Percentiles rank a stretch among this genome's conserved stretches.
Conservation (phyloP, 1,140 invertebrate genomes). For the Pseudoatta argentina region DNA sequence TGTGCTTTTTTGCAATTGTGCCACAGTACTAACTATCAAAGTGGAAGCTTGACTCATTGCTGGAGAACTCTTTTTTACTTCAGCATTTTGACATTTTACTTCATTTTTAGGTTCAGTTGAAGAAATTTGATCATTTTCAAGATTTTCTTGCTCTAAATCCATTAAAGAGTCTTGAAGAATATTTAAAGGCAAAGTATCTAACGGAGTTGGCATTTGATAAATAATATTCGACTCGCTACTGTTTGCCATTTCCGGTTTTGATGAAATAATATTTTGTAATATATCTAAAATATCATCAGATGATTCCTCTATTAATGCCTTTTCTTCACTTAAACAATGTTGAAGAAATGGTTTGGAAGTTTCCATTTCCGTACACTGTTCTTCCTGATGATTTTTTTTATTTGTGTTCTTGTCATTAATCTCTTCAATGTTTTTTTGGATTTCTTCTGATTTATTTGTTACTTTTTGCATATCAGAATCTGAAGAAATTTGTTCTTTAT, state of each 20-base stretch:
- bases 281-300: constrained; percentile 90
- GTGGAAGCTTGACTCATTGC: constrained; percentile 64
- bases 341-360: constrained; percentile 71
- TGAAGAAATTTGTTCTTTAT: constrained; percentile 72
- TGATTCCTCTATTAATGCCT: constrained; percentile 85
- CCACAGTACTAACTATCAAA: constrained; percentile 73
- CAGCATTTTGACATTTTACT: constrained; percentile 49
- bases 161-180: constrained; percentile 83
- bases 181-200: constrained; percentile 83
- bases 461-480: constrained; percentile 69
- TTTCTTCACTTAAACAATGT: constrained; percentile 70
- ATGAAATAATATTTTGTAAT: constrained; percentile 88
- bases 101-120: constrained; percentile 65
- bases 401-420: constrained; percentile 42
- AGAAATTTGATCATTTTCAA: constrained; percentile 69
- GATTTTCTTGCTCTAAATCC: constrained; percentile 80
- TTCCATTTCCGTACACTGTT: constrained; percentile 70
- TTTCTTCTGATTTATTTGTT: constrained; percentile 73
- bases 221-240: constrained; percentile 79
- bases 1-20: constrained; percentile 82
- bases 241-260: constrained; percentile 85
- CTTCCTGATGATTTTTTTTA: constrained; percentile 65
- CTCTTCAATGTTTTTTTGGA: constrained; percentile 54
- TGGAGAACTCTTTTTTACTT: constrained; percentile 69
- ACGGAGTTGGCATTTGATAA: constrained; percentile 83